Evolutionary conservation across 2,113 vertebrate species (phyloP), one percentile per base, ranked within the genome.

Genomic region (Hassar affinis): DNA sequence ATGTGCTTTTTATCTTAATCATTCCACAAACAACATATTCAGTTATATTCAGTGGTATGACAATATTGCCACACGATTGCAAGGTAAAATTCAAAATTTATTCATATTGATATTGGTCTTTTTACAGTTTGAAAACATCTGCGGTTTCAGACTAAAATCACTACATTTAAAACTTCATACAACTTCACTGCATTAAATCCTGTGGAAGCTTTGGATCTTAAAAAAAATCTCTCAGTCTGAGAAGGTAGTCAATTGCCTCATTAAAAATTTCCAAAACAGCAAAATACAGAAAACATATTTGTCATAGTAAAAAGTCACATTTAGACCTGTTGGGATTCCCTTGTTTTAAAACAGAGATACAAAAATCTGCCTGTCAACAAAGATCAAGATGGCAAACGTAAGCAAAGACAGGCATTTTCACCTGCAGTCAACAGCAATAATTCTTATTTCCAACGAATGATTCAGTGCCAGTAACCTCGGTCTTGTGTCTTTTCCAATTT

Each of bases 131-230:
- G 80, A 78, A 84, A 42, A 47, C 69, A 68, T 85, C 52, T 79
- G 56, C 88, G 78, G 79, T 81, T 87, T 85, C 57, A 80, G 79
- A 83, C 76, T 74, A 79, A 90, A 89, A 88, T 90, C 87, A 89
- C 91, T 91, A 91, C 89, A 90, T 91, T 91, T 86, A 80, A 85
- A 90, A 91, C 89, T 90, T 92, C 86, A 91, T 89, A 88, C 54
- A 86, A 91, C 90, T 91, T 93, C 89, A 86, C 90, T 91, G 91
- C 91, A 93, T 92, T 91, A 91, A 91, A 93, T 91, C 89, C 91
- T 89, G 86, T 88, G 87, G 86, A 87, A 89, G 69, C 74, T 83
- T 89, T 79, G 88, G 89, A 89, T 85, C 83, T 64, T 72, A 47
- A 25, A 88, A 86, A 83, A 86, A 88, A 76, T 15, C 85, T 66